phyloP scores from a whole-genome alignment of 2,113 vertebrate species.

The Acrocephalus arundinaceus region DNA sequence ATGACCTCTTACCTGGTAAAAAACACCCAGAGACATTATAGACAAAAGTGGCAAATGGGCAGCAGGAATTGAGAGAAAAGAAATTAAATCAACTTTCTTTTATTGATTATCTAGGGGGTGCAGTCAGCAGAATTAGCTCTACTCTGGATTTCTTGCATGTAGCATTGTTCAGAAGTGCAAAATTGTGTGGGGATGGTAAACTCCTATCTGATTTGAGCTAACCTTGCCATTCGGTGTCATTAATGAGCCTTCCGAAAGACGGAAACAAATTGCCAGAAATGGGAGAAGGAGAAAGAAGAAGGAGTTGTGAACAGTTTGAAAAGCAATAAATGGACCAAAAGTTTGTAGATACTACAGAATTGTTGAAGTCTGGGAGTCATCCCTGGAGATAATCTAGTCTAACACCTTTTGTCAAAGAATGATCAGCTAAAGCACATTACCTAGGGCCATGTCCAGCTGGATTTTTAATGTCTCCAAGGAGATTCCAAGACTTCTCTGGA shows the following conservation, averaged over 20 bases:
- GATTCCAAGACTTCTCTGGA: background rate
- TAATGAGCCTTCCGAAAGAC: background rate
- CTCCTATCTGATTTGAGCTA: background rate
- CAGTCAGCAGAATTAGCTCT: background rate
- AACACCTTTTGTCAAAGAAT: background rate
- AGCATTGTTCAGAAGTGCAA: background rate
- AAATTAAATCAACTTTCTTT: background rate
- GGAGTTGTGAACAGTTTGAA: background rate
- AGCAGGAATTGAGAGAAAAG: background rate
- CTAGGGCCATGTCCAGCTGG: background rate
- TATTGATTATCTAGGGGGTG: background rate
- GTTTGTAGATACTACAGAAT: background rate
- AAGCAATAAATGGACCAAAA: background rate
- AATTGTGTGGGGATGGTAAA: background rate
- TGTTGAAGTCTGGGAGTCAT: background rate
- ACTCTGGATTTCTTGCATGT: background rate
- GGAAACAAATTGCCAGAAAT: background rate
- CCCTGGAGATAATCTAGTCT: background rate
- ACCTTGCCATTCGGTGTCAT: background rate
- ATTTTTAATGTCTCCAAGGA: background rate
- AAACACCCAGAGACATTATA: background rate
- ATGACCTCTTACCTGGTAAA: background rate
- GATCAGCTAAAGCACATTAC: background rate
- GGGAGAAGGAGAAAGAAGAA: background rate
- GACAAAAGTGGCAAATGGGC: background rate